Percentiles rank a stretch among this genome's conserved stretches.
Conservation (phyloP, 2,113 vertebrate genomes). For the Heterocephalus glaber region DNA sequence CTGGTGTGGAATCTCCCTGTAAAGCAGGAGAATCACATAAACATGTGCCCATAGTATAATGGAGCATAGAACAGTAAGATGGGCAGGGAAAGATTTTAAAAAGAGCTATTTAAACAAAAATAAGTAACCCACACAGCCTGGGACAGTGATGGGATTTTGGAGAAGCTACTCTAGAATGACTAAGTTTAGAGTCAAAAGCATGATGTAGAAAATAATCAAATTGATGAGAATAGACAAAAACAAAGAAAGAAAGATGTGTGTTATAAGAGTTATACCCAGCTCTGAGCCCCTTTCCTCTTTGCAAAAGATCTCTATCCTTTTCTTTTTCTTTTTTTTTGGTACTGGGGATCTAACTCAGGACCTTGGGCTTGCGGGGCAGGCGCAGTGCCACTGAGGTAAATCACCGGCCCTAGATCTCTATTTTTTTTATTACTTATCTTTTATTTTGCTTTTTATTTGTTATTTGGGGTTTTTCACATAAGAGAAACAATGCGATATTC, state of each 20-base stretch:
- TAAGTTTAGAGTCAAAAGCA: not conserved
- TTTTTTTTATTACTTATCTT: not conserved
- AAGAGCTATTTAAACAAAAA: not conserved
- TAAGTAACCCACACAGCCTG: not conserved
- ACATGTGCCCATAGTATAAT: accelerated
- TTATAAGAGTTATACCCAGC: not conserved
- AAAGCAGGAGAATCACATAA: not conserved
- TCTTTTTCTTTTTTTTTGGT: too few species aligned
- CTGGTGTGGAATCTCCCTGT: not conserved
- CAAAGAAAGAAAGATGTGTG: not conserved
- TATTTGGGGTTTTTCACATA: not conserved
- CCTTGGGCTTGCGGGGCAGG: too few species aligned
- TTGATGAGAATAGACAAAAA: accelerated
- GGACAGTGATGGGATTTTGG: not conserved
- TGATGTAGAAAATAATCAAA: not conserved
- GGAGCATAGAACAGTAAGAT: not conserved
- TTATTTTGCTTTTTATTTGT: not conserved
- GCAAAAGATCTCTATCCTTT: not conserved
- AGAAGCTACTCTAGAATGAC: not conserved
- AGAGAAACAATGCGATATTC: not conserved
- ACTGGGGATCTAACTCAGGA: too few species aligned
- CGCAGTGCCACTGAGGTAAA: too few species aligned
- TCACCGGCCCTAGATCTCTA: too few species aligned
- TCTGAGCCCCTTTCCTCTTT: not conserved
- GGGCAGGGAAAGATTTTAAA: not conserved